phyloP scores from a whole-genome alignment of 2,797 vertebrate species.

The Cossypha caffra region DNA sequence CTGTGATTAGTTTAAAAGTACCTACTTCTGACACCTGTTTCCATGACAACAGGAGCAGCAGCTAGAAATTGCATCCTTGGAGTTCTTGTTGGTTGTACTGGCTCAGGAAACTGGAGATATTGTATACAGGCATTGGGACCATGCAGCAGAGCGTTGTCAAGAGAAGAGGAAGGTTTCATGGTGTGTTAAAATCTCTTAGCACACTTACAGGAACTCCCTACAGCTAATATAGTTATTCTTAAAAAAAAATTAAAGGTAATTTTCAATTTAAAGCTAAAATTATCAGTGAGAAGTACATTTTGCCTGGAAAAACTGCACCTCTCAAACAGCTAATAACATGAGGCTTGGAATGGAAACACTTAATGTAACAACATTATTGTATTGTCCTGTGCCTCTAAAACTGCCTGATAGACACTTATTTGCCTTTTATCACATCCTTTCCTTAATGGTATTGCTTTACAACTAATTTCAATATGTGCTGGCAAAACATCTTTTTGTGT shows the following conservation, averaged over 20 bases:
- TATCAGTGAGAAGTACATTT: not conserved
- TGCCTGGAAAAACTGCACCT: not conserved
- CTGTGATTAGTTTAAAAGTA: conserved; percentile 27
- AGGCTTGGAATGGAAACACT: not conserved
- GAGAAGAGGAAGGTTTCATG: not conserved
- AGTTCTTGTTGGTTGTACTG: not conserved
- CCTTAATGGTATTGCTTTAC: not conserved
- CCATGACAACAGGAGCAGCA: conserved; percentile 67
- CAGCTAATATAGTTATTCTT: not conserved
- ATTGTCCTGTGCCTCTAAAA: not conserved
- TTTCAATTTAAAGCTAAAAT: not conserved
- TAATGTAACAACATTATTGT: not conserved
- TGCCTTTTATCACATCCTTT: not conserved
- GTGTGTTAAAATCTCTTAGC: not conserved
- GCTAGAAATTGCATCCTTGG: not conserved
- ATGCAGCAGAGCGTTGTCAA: not conserved
- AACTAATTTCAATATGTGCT: not conserved
- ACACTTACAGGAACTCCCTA: not conserved
- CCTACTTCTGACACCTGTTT: conserved; percentile 54
- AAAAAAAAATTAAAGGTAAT: not conserved
- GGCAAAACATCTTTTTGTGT: not conserved
- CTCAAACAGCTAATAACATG: not conserved
- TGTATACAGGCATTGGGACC: not conserved
- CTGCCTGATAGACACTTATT: not conserved
- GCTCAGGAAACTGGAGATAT: not conserved